A percentile compares a stretch with the other conserved stretches of the same genome.
Conservation (phyloP, 2,888 invertebrate species). For the Lasioglossum malachurum region DNA sequence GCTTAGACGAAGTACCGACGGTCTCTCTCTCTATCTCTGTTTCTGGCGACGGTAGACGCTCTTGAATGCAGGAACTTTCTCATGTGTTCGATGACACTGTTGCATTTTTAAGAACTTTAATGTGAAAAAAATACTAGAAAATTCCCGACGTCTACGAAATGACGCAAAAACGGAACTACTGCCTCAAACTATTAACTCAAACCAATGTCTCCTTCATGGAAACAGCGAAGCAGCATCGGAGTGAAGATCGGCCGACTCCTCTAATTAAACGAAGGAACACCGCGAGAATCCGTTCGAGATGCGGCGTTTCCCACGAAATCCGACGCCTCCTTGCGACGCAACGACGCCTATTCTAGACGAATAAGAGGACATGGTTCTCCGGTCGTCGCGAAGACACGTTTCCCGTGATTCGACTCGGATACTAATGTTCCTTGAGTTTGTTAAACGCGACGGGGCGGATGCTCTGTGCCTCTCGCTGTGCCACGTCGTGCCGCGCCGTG, state of each 20-base stretch:
- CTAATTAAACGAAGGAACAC: not conserved
- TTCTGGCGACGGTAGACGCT: too few relatives aligned
- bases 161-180: too few relatives aligned
- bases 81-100: not conserved
- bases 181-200: not conserved
- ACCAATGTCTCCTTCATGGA: not conserved
- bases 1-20: not conserved
- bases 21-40: not conserved
- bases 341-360: slow-evolving; percentile 11
- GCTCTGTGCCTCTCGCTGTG: not conserved
- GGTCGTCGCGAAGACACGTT: slow-evolving; percentile 39
- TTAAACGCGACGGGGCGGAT: slow-evolving; percentile 42
- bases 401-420: slow-evolving; percentile 40
- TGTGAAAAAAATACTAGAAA: too few relatives aligned
- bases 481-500: not conserved
- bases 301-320: not conserved
- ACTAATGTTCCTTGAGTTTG: slow-evolving; percentile 58
- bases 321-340: not conserved
- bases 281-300: not conserved
- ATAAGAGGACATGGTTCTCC: slow-evolving; percentile 29
- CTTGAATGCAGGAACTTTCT: too few relatives aligned
- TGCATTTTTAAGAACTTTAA: not conserved
- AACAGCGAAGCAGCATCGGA: not conserved
- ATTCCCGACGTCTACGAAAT: too few relatives aligned
- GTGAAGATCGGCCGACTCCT: not conserved